These are phyloP conservation scores for Anarsia innoxiella DNA, from an alignment of 2,888 invertebrate genomes.

Conservation along the genomic window DNA sequence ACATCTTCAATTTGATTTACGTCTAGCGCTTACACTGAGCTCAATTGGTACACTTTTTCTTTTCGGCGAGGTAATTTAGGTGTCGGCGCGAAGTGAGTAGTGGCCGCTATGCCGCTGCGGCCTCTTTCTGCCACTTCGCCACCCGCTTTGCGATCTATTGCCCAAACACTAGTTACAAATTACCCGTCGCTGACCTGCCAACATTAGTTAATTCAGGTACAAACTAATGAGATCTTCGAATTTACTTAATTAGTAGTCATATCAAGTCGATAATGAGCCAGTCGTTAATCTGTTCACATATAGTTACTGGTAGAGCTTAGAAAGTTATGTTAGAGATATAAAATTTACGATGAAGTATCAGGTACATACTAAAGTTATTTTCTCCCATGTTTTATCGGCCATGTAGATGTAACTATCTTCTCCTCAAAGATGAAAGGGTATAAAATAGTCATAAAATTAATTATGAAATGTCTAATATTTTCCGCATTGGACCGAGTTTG, in stretches of 20 bases:
- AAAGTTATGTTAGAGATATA: slow-evolving; percentile 26
- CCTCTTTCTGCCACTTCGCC: slow-evolving; percentile 30
- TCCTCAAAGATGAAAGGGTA: not conserved
- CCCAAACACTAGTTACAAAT: slow-evolving; percentile 23
- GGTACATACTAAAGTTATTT: slow-evolving; percentile 25
- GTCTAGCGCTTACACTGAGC: slow-evolving; percentile 61
- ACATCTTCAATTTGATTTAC: slow-evolving; percentile 76
- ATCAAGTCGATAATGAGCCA: too few species aligned
- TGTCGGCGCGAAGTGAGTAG: slow-evolving; percentile 30
- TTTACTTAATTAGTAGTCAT: too few species aligned
- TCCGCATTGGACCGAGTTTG: too few species aligned
- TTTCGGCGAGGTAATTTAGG: slow-evolving; percentile 58
- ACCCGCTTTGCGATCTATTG: slow-evolving; percentile 1
- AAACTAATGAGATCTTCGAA: slow-evolving; percentile 33
- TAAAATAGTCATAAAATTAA: slow-evolving; percentile 2
- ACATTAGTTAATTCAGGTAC: slow-evolving; percentile 7
- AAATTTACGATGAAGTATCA: slow-evolving; percentile 28
- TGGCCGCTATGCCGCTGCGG: slow-evolving; percentile 31
- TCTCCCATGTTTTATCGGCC: slow-evolving; percentile 25
- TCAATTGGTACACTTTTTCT: slow-evolving; percentile 72
- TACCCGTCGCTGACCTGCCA: slow-evolving; percentile 18
- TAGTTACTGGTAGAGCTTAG: slow-evolving; percentile 26
- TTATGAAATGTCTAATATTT: too few species aligned
- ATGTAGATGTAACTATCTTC: slow-evolving; percentile 7
- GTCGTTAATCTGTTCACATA: slow-evolving; percentile 23